phyloP scores from a whole-genome alignment of 1,140 invertebrate genomes.

The Dendroctonus ponderosae region DNA sequence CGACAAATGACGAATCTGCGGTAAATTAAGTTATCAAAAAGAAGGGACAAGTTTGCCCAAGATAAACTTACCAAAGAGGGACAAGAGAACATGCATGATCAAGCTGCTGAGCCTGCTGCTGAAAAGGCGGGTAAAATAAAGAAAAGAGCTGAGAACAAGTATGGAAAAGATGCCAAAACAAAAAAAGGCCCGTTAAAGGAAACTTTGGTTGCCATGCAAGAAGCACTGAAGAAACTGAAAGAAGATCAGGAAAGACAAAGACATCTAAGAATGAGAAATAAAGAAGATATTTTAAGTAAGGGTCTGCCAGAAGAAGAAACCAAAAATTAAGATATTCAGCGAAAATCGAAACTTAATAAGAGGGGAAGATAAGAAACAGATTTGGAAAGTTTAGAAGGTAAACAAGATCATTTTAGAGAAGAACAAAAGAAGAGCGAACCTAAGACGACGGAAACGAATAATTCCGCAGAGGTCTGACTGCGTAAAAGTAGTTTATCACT shows the following conservation, averaged over 20 bases:
- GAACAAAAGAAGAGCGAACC: no score
- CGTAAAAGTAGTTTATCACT: no score
- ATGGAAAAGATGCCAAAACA: slow-evolving; percentile 49
- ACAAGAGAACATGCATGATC: slow-evolving; percentile 44
- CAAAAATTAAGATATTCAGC: no score
- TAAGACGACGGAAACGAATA: no score
- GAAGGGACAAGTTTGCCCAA: slow-evolving; percentile 52
- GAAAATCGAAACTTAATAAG: no score
- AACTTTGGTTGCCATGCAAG: slow-evolving; percentile 84
- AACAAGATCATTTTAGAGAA: no score
- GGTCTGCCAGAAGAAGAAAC: no score
- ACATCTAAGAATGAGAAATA: no score
- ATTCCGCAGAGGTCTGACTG: no score
- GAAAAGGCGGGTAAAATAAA: slow-evolving; percentile 46
- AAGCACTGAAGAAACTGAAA: slow-evolving; percentile 80
- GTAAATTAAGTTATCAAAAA: slow-evolving; percentile 48
- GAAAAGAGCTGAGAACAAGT: slow-evolving; percentile 49
- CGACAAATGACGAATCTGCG: slow-evolving; percentile 37
- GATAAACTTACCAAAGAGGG: slow-evolving; percentile 38
- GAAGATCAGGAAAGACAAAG: slow-evolving; percentile 83
- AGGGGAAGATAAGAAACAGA: no score
- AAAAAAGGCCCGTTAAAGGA: slow-evolving; percentile 74
- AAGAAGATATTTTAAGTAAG: no score
- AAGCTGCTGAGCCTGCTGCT: slow-evolving; percentile 49
- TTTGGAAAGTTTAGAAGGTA: no score